These are phyloP conservation scores for Drosophila mimetica DNA, from an alignment of 2,888 invertebrate genomes.

Conservation along the genomic window DNA sequence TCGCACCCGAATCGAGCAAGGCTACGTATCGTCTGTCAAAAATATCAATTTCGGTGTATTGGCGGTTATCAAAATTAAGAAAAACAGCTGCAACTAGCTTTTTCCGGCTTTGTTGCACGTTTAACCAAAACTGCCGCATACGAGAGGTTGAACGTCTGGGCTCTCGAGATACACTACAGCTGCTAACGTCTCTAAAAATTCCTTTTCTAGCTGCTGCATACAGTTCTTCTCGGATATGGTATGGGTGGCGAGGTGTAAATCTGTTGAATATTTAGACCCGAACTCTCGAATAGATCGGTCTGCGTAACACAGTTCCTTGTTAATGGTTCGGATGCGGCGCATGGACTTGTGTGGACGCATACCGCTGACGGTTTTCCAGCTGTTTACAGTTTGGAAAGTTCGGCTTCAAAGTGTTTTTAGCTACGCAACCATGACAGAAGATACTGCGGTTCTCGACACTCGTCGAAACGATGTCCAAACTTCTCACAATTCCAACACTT, in stretches of 20 bases:
- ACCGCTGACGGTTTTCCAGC: background rate
- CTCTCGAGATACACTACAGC: background rate
- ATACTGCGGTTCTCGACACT: no score
- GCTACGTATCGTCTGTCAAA: background rate
- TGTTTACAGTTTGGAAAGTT: background rate
- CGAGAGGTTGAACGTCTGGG: background rate
- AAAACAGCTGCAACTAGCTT: background rate
- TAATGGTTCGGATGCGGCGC: background rate
- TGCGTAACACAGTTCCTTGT: background rate
- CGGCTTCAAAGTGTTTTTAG: constrained; percentile 1
- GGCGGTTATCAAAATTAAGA: background rate
- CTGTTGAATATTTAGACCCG: background rate
- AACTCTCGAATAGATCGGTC: background rate
- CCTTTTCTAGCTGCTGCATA: background rate
- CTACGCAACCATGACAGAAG: constrained; percentile 2
- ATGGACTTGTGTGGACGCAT: background rate
- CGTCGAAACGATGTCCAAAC: background rate
- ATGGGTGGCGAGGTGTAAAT: background rate
- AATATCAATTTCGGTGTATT: background rate
- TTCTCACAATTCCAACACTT: constrained; percentile 3
- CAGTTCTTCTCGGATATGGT: background rate
- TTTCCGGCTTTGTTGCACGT: background rate
- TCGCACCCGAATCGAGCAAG: constrained; percentile 1
- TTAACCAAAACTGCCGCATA: background rate
- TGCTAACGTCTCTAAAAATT: background rate